Base-by-base conservation (phyloP, 2,797 vertebrate species). In the Anniella stebbinsi region DNA sequence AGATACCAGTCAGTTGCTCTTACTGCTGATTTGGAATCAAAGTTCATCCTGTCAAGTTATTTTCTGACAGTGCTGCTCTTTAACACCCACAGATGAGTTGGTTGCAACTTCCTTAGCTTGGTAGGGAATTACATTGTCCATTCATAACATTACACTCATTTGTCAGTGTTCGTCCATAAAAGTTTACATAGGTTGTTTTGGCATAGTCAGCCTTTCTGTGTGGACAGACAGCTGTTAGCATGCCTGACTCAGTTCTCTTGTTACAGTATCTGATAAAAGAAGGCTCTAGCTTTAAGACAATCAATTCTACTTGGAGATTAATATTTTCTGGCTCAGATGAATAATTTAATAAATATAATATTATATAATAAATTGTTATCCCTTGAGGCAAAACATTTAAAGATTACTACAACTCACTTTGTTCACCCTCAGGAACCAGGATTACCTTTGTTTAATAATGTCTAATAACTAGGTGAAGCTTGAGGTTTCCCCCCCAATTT, bases 1-100 rank as follows among this genome's bases (percentile, higher is more conserved):
- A 92, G 96, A 95, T 95, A 95, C 94, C 0, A 90, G 83, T 72
- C 2, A 84, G 89, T 88, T 85, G 78, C 93, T 95, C 90, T 93
- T 91, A 78, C 73, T 78, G 73, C 81, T 91, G 77, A 92, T 92
- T 93, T 72, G 93, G 89, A 94, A 94, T 93, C 92, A 92, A 95
- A 90, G 87, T 94, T 93, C 92, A 60, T 93, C 90, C 82, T 89
- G 91, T 88, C 88, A 54, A 93, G 87, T 89, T 88, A 60, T 57
- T 89, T 91, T 9, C 89, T 85, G 38, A 87, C 87, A 81, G 87
- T 86, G 92, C 92, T 95, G 90, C 88, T 0, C 80, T 91, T 95
- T 93, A 93, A 86, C 92, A 86, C 93, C 70, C 78, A 85, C 70
- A 84, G 90, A 78, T 94, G 86, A 89, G 86, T 77, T 90, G 73